Evolutionary conservation across 2,113 vertebrate species (phyloP), one percentile per base, ranked within the genome.

Genomic region (Aplodontia rufa): DNA sequence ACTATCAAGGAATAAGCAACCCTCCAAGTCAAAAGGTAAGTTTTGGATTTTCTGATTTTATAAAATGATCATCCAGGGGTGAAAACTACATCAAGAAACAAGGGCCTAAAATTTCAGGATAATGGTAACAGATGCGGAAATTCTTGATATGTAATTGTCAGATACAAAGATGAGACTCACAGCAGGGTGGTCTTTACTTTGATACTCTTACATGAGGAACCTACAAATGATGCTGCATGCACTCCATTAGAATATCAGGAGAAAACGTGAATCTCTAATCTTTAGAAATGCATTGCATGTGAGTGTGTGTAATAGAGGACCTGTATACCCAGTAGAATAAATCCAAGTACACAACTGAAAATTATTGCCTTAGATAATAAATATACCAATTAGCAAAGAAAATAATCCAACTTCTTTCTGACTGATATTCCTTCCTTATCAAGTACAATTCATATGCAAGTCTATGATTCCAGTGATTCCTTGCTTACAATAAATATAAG

Each of bases 211-310:
- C 10, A 72, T 58, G n/a, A 32, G 24, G 0, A 6, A 13, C 17
- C 28, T 53, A 62, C 24, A 53, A 55, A 71, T 2, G 19, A 82
- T 2, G 22, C 2, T 37, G 2, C 0, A 1, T 49, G 11, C 2
- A 58, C 6, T 0, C 14, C 8, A 30, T 1, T 89, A 72, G 12
- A 53, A 35, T 28, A 5, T 45, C 14, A 58, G 72, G 14, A 76
- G 51, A 24, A 89, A 89, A 89, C 16, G 26, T 53, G 9, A 20
- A 32, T 82, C 20, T 47, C 49, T 72, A 62, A 9, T 69, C 26
- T 24, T 88, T 81, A 42, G 55, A 37, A 79, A 51, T 60, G 0
- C 32, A 8, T 28, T 51, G 16, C 42, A 8, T 55, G 0, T 71
- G 22, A 74, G 13, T 14, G 0, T 42, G 12, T 88, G 26, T n/a